phyloP scores from a whole-genome alignment of 1,140 invertebrate species.

The Popillia japonica region DNA sequence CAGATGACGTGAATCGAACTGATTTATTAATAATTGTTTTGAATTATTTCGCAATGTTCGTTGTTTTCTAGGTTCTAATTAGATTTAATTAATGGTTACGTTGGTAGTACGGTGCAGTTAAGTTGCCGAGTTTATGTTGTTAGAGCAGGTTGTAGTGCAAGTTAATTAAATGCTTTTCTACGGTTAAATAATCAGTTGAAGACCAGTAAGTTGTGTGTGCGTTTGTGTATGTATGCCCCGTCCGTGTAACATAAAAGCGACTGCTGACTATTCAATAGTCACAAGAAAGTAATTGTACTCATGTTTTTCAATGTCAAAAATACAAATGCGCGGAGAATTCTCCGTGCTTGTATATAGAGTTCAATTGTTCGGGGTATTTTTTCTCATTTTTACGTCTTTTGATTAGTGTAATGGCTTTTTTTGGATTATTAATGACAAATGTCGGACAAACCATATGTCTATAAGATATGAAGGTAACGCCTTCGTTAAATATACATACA shows the following conservation, averaged over 20 bases:
- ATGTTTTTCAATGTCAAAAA: conserved; percentile 33
- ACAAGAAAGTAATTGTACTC: conserved; percentile 30
- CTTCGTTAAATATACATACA: not conserved
- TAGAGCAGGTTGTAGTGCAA: conserved; percentile 40
- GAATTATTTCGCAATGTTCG: conserved; percentile 44
- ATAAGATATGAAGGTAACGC: not conserved
- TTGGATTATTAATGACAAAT: conserved; percentile 7
- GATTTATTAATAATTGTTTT: conserved; percentile 46
- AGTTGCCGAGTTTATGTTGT: conserved; percentile 37
- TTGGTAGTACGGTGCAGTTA: conserved; percentile 34
- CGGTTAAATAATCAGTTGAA: conserved; percentile 42
- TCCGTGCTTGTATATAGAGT: not conserved
- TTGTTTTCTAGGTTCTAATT: conserved; percentile 43
- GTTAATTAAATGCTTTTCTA: conserved; percentile 44
- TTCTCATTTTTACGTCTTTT: conserved; percentile 9
- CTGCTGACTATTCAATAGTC: conserved; percentile 25
- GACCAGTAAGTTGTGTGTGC: not conserved
- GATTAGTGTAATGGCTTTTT: conserved; percentile 28
- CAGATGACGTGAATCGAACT: conserved; percentile 32
- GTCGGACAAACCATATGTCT: not conserved
- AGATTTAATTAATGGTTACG: conserved; percentile 43
- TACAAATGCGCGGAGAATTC: conserved; percentile 8
- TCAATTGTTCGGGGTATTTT: conserved; percentile 5
- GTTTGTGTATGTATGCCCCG: not conserved
- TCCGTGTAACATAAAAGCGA: not conserved